A percentile compares a stretch with the other conserved stretches of the same genome.
These are phyloP conservation scores for Acrossocheilus fasciatus DNA, from an alignment of 2,797 vertebrate genomes.

Conservation along the genomic window DNA sequence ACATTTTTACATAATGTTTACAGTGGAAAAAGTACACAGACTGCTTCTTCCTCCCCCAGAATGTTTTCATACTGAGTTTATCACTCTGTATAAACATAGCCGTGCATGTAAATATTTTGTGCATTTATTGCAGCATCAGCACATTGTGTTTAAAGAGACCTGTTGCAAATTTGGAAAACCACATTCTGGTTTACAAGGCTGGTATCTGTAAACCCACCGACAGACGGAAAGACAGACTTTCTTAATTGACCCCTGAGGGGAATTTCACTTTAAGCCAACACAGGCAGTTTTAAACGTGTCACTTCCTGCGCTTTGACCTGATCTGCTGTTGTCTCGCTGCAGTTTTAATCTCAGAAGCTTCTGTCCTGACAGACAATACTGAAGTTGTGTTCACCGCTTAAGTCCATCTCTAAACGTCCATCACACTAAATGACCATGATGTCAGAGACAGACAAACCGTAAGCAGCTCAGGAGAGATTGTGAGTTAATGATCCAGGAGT, in stretches of 20 bases:
- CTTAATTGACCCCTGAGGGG: constrained; percentile 12
- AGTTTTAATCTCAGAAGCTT: constrained; percentile 23
- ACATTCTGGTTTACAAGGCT: not conserved
- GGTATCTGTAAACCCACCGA: not conserved
- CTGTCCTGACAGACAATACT: constrained; percentile 21
- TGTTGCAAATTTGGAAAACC: not conserved
- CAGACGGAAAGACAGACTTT: constrained; percentile 9
- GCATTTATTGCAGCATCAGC: constrained; percentile 1
- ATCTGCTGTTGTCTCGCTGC: constrained; percentile 8
- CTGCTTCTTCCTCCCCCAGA: not conserved
- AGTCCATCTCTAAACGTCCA: constrained; percentile 18
- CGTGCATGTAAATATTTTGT: not conserved
- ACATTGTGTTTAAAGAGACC: not conserved
- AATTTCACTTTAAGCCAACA: constrained; percentile 4
- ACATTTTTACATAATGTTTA: not conserved
- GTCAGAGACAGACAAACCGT: constrained; percentile 67
- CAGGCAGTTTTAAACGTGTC: constrained; percentile 16
- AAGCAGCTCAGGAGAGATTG: constrained; percentile 78
- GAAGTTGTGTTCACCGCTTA: not conserved
- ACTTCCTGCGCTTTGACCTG: constrained; percentile 8
- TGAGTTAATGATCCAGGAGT: constrained; percentile 61
- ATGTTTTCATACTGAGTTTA: not conserved
- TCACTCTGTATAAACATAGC: not conserved
- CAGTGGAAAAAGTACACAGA: not conserved
- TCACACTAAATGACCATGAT: constrained; percentile 70